phyloP scores from a whole-genome alignment of 2,888 invertebrate species.

The Epinotia nisella region DNA sequence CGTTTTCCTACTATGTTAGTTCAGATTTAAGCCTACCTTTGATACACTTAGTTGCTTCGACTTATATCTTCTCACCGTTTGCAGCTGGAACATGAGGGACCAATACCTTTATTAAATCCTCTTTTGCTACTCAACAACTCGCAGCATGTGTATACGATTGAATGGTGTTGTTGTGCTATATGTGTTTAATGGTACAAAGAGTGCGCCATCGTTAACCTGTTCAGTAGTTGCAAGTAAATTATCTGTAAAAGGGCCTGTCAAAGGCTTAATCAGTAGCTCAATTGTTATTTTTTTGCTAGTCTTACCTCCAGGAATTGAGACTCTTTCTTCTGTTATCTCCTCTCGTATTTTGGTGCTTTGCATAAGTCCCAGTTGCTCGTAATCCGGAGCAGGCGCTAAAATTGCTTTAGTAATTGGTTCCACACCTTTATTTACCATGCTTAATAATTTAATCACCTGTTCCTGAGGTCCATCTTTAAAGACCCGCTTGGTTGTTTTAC shows the following conservation, averaged over 20 bases:
- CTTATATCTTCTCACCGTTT: no score
- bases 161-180: constrained; percentile 18
- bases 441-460: constrained; percentile 60
- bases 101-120: no score
- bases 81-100: no score
- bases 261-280: constrained; percentile 54
- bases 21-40: background rate
- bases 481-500: constrained; percentile 51
- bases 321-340: constrained; percentile 54
- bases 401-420: constrained; percentile 42
- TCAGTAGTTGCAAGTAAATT: constrained; percentile 44
- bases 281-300: constrained; percentile 42
- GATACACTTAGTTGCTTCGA: background rate
- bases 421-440: constrained; percentile 55
- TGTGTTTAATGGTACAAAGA: constrained; percentile 56
- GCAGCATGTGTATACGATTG: no score
- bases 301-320: constrained; percentile 54
- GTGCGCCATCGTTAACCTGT: constrained; percentile 51
- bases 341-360: constrained; percentile 54
- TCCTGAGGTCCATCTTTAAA: constrained; percentile 59
- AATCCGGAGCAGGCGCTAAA: constrained; percentile 33
- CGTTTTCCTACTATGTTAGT: background rate
- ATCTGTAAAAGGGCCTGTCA: constrained; percentile 50
- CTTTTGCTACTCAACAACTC: no score
- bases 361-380: constrained; percentile 49